These are phyloP conservation scores for Aleiodes sp. DNA, from an alignment of 1,140 invertebrate genomes.

Conservation along the genomic window DNA sequence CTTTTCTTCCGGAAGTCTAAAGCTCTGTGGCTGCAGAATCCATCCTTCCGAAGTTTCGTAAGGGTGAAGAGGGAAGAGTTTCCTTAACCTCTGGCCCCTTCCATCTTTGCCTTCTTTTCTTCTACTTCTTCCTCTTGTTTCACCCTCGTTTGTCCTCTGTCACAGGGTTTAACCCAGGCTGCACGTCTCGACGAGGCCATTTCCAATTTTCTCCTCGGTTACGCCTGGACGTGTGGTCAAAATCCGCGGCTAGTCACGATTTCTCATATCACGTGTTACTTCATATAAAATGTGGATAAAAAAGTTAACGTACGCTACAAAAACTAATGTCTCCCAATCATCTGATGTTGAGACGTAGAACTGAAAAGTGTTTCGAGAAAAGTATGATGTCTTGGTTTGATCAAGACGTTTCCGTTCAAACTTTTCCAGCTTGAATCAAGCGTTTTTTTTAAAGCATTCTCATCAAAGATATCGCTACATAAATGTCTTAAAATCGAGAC, in stretches of 20 bases:
- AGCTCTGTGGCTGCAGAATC: conserved; percentile 4
- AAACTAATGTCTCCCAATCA: too few species aligned
- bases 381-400: too few species aligned
- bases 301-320: too few species aligned
- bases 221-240: conserved; percentile 39
- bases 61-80: not conserved
- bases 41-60: not conserved
- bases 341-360: too few species aligned
- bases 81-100: not conserved
- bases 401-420: too few species aligned
- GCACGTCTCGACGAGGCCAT: conserved; percentile 31
- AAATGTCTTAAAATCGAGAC: too few species aligned
- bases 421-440: too few species aligned
- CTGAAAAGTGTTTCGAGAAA: too few species aligned
- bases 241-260: conserved; percentile 31
- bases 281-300: not conserved
- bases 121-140: conserved; percentile 2
- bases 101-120: not conserved
- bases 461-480: too few species aligned
- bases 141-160: conserved; percentile 29
- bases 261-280: conserved; percentile 28
- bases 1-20: not conserved
- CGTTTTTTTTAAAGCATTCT: too few species aligned
- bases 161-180: conserved; percentile 21
- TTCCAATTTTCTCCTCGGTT: conserved; percentile 42